A percentile compares a stretch with the other conserved stretches of the same genome.
phyloP scores from a whole-genome alignment of 2,888 invertebrate species.

The Drosophila sordidapex region DNA sequence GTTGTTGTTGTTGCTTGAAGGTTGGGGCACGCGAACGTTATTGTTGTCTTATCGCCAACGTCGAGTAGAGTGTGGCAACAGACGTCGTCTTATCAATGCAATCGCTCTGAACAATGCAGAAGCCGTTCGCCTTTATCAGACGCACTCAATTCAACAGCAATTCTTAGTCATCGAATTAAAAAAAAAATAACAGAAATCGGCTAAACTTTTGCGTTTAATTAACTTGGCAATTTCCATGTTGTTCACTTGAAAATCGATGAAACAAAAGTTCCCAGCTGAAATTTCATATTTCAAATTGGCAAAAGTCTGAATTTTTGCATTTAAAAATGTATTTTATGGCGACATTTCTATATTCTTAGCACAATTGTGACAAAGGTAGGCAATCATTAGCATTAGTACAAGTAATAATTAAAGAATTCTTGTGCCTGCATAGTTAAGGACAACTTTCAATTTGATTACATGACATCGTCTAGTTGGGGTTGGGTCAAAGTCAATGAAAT shows the following conservation, averaged over 20 bases:
- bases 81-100: conserved; percentile 42
- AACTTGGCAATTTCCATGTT: background rate
- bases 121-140: conserved; percentile 7
- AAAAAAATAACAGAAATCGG: conserved; percentile 8
- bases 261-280: background rate
- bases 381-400: background rate
- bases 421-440: too few species aligned
- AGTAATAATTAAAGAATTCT: background rate
- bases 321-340: background rate
- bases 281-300: background rate
- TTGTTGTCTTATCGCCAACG: conserved; percentile 52
- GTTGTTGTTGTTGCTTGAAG: conserved; percentile 6
- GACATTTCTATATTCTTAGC: background rate
- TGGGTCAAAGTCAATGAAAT: background rate
- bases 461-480: background rate
- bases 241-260: background rate
- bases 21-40: conserved; percentile 22
- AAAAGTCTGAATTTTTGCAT: background rate
- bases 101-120: conserved; percentile 37
- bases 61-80: conserved; percentile 33
- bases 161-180: conserved; percentile 11
- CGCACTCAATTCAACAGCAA: background rate
- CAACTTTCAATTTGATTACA: background rate
- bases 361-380: background rate
- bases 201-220: background rate